Evolutionary conservation across 2,888 invertebrate species (phyloP), one percentile per base, ranked within the genome.

Genomic region (Sicus ferrugineus): DNA sequence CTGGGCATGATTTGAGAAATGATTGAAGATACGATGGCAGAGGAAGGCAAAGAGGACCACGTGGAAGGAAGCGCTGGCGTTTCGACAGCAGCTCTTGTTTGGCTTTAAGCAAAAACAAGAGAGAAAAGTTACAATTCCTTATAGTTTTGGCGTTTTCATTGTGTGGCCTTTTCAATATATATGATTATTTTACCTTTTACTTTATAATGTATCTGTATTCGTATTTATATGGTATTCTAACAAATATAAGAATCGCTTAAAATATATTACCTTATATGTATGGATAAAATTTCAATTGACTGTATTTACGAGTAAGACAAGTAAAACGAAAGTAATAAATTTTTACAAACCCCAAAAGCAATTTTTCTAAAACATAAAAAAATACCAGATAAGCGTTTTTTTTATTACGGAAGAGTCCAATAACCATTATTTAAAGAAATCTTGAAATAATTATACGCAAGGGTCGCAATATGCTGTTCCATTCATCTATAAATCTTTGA

Each of bases 51-150:
- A 26, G n/a, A 56, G 11, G 4, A n/a, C 23, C 21, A 21, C 19
- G 21, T 30, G 19, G 30, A 63, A 62, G 28, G 56, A 56, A 66
- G 56, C 70, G 73, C 72, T 58, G 74, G 69, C 74, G 73, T 73
- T 67, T 67, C 21, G 50, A 42, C 38, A 56, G 56, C 66, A 56
- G 42, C 34, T 46, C 26, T 28, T 67, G 26, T 30, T 30, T 59
- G 34, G 59, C 56, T 54, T 56, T 34, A 19, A 62, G 31, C 31
- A 26, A 21, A 28, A 54, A 21, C 23, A 52, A 28, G n/a, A 61
- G 16, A 21, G 16, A 62, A 62, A 28, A 62, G 46, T 62, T 42
- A 11, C 3, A 62, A 46, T 62, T 42, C 62, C 42, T 58, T 19
- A 34, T 21, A 62, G 26, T 62, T 62, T 42, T 42, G 26, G 6